Percentiles rank a stretch among this genome's conserved stretches.
phyloP scores from a whole-genome alignment of 1,140 invertebrate genomes.

The Cephus cinctus region DNA sequence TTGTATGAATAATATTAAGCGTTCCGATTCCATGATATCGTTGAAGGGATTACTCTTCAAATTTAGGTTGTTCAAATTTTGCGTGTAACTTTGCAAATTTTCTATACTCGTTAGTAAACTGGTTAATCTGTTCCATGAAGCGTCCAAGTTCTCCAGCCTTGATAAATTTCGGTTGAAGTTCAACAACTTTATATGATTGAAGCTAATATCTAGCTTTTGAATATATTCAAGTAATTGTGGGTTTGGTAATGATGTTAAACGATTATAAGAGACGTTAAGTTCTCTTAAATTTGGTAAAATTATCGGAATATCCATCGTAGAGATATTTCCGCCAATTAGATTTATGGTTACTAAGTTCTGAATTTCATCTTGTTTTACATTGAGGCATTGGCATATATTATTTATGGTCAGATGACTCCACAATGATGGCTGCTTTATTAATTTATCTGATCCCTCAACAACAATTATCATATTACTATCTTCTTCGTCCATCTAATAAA shows the following conservation, averaged over 20 bases:
- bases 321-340: slow-evolving; percentile 13
- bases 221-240: slow-evolving; percentile 12
- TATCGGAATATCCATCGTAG: slow-evolving; percentile 10
- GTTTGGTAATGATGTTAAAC: slow-evolving; percentile 18
- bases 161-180: slow-evolving; percentile 7
- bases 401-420: slow-evolving; percentile 1
- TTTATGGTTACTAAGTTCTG: slow-evolving; percentile 15
- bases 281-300: slow-evolving; percentile 17
- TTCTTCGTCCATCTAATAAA: background rate
- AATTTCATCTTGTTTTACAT: background rate
- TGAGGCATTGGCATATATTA: background rate
- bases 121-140: slow-evolving; percentile 24
- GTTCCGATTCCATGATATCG: slow-evolving; percentile 14
- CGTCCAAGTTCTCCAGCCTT: slow-evolving; percentile 12
- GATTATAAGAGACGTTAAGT: slow-evolving; percentile 22
- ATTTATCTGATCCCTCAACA: background rate
- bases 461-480: background rate
- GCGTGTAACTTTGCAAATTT: slow-evolving; percentile 12
- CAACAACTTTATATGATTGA: slow-evolving; percentile 17
- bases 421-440: background rate
- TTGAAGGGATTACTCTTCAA: slow-evolving; percentile 21
- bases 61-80: slow-evolving; percentile 17
- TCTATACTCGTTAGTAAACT: slow-evolving; percentile 8
- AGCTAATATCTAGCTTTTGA: slow-evolving; percentile 17
- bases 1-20: slow-evolving; percentile 1